These are phyloP conservation scores for Holcopasites calliopsidis DNA, from an alignment of 1,140 invertebrate genomes.

Conservation along the genomic window DNA sequence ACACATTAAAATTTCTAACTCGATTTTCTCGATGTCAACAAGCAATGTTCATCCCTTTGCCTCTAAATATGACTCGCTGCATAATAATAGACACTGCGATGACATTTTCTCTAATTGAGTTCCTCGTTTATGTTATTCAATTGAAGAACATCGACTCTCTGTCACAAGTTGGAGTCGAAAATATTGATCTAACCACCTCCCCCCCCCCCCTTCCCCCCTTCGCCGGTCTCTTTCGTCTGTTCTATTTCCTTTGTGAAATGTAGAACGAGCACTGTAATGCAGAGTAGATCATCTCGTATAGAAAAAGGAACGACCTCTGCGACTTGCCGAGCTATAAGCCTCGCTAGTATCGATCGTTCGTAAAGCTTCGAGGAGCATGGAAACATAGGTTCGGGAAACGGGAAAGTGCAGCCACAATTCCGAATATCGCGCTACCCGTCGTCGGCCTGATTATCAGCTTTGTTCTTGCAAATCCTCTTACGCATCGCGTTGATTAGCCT, in stretches of 20 bases:
- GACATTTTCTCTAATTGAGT: too few species aligned
- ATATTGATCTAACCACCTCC: background rate
- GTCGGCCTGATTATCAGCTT: background rate
- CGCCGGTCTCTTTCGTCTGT: background rate
- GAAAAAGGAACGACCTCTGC: slow-evolving; percentile 20
- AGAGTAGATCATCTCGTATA: slow-evolving; percentile 33
- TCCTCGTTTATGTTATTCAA: too few species aligned
- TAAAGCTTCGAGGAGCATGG: slow-evolving; percentile 24
- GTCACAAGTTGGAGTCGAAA: background rate
- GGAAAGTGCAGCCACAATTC: slow-evolving; percentile 14
- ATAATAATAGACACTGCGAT: too few species aligned
- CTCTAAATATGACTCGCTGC: too few species aligned
- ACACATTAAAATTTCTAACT: too few species aligned
- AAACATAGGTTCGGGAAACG: slow-evolving; percentile 14
- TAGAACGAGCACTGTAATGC: slow-evolving; percentile 3
- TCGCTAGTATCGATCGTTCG: slow-evolving; percentile 18
- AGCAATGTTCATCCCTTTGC: too few species aligned
- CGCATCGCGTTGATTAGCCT: background rate
- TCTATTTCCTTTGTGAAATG: slow-evolving; percentile 12
- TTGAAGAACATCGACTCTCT: background rate
- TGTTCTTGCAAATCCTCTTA: background rate
- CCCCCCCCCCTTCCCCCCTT: too few species aligned
- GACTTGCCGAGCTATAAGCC: background rate
- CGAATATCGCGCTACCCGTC: background rate
- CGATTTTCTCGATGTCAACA: too few species aligned